Base-by-base conservation (phyloP, 2,797 vertebrate species). In the Dallia pectoralis region DNA sequence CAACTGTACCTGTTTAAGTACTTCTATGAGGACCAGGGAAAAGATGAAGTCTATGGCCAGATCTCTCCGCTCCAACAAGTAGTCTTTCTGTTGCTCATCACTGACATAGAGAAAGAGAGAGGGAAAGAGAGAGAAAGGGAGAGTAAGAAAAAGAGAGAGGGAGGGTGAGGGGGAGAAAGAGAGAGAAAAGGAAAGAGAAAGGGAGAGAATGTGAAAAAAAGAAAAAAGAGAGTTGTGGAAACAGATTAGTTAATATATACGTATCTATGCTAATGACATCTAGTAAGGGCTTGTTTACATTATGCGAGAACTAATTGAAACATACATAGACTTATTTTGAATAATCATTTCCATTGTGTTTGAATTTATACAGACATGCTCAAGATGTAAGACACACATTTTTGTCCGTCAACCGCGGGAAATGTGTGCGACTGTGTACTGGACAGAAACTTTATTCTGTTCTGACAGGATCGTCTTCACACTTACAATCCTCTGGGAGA, bases 31-130 rank as follows among this genome's bases (percentile, higher is more conserved):
- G 70, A 99, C 98, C 73, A 99, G 93, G 81, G 98, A 99, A 91
- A 98, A 98, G 84, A 99, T 99, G 89, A 99, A 99, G 90, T 99
- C 98, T 89, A 99, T 99, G 27, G 97, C 97, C 75, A 99, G 92
- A 91, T 99, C 98, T 84, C 98, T 95, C 86, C 98, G 93, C 90
- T 99, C 98, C 93, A 99, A 89, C 87, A 99, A 92, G 89, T 98
- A 99, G 91, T 99, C 98, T 84, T 97, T 96, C 78, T 99, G 98
- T 67, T 99, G 97, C 84, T 99, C 98, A 86, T 99, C 98, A 83
- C 98, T 99, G 87, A 84, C 67, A 89, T 1, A 77, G 18, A 75
- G n/a, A 70, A 18, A 81, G 19, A 77, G 8, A 22, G 19, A 79
- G 47, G 73, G 36, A 74, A 62, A 76, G 30, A 33, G 36, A 44